Evolutionary conservation across 1,140 invertebrate genomes (phyloP), one percentile per base, ranked within the genome.

Genomic region (Drosophila aff.): DNA sequence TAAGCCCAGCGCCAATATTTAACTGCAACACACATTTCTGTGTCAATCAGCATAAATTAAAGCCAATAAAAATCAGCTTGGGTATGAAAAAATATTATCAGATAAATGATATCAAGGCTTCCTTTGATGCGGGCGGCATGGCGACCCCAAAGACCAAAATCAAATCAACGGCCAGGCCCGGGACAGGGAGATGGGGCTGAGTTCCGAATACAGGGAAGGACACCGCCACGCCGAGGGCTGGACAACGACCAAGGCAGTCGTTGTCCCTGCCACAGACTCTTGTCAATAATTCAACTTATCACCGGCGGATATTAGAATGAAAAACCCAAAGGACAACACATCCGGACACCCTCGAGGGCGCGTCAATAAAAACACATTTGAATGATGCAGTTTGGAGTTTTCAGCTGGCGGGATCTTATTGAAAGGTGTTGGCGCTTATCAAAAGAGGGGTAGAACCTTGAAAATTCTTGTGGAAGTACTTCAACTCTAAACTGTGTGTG

Each of bases 211-310:
- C 33, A 31, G 53, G 60, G 46, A 67, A 68, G 66, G 66, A 76
- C 81, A 72, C 33, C 59, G 47, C 21, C 47, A 33, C 16, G 38
- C 49, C 46, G 21, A 46, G 28, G 33, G 59, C 52, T 65, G 75
- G 81, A 76, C 79, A 76, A 13, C 53, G 72, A 76, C 60, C 63
- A 55, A 36, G 33, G 46, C 66, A 41, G 23, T 33, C 46, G 41
- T 26, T n/a, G 49, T 28, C 47, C 38, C 68, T 64, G 57, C 40
- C 55, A 16, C 23, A 43, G 57, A 41, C 55, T 53, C 60, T 74
- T 80, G 77, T 79, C 86, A 85, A 91, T 92, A 92, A 92, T 92
- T 92, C 81, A 92, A 91, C 81, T 89, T 92, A 92, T 92, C 91
- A 92, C 90, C 91, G 91, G 86, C 91, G 90, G 86, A 92, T 92